These are phyloP conservation scores for Lasioglossum oenotherae DNA, from an alignment of 2,888 invertebrate genomes.

Conservation along the genomic window DNA sequence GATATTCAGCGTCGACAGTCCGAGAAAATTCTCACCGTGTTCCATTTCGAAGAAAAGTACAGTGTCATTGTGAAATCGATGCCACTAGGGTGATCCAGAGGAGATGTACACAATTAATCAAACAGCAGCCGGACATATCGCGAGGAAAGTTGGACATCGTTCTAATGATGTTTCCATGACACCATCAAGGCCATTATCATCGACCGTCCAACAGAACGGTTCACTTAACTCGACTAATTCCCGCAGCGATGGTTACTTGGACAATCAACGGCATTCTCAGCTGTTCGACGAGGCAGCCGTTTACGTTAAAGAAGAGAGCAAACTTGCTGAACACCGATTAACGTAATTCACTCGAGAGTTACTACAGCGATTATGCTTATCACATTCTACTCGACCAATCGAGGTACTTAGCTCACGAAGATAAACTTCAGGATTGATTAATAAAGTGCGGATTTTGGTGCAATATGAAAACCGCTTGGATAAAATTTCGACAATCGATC, in stretches of 20 bases:
- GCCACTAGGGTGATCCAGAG: neutral
- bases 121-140: conserved; percentile 9
- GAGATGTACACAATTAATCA: conserved; percentile 32
- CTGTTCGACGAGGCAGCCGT: neutral
- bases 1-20: neutral
- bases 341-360: conserved; percentile 11
- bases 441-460: too few relatives aligned
- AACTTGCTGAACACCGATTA: neutral
- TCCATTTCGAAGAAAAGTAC: neutral
- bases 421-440: neutral
- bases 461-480: too few relatives aligned
- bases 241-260: conserved; percentile 39
- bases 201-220: conserved; percentile 35
- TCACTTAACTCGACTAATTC: conserved; percentile 64
- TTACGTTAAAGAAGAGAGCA: conserved; percentile 4
- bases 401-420: neutral
- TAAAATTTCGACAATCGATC: too few relatives aligned
- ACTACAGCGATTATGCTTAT: neutral
- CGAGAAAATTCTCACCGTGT: neutral
- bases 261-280: conserved; percentile 46
- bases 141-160: conserved; percentile 59
- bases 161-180: conserved; percentile 51
- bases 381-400: conserved; percentile 10
- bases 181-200: conserved; percentile 62
- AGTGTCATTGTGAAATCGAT: conserved; percentile 7